Conservation (phyloP, 2,888 invertebrate genomes). For the Yponomeuta evonymella region DNA sequence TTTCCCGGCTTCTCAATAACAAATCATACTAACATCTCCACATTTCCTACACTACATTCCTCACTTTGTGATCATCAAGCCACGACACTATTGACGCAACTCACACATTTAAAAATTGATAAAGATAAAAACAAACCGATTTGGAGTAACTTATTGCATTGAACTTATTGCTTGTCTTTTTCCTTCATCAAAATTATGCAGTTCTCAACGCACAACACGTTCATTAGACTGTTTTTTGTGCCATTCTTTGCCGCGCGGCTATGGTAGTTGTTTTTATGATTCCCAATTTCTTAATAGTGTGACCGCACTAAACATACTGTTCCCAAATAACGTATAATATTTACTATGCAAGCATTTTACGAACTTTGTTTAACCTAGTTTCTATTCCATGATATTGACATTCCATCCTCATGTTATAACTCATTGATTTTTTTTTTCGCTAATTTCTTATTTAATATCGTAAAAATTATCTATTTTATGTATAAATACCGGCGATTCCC, state of each 20-base stretch:
- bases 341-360: slow-evolving; percentile 11
- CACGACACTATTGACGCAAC: no score
- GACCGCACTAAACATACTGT: background rate
- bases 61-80: slow-evolving; percentile 5
- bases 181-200: no score
- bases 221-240: no score
- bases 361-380: background rate
- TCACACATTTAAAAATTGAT: no score
- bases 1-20: slow-evolving; percentile 10
- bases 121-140: no score
- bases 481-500: slow-evolving; percentile 11
- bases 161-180: no score
- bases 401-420: background rate
- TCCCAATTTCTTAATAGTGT: background rate
- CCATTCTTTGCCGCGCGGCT: background rate
- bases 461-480: slow-evolving; percentile 4
- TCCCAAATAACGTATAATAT: background rate
- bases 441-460: background rate
- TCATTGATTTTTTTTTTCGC: background rate
- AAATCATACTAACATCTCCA: background rate
- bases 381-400: background rate
- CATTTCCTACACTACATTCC: background rate
- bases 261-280: background rate
- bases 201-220: no score
- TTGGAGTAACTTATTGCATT: no score